Evolutionary conservation across 2,797 vertebrate species (phyloP).

Genomic region (Borostomias antarcticus): DNA sequence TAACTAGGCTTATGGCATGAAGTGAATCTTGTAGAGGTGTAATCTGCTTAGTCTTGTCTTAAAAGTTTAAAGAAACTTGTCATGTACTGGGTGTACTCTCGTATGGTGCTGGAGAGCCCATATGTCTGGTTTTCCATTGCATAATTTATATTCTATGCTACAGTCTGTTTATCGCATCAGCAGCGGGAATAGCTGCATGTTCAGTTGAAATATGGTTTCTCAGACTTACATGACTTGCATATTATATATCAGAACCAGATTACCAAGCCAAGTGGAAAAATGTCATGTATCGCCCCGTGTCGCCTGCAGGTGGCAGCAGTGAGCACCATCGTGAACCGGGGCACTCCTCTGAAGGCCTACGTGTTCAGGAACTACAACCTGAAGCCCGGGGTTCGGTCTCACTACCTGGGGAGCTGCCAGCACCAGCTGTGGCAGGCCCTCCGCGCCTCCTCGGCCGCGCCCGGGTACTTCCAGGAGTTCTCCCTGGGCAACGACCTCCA

Average conservation of each 20-base stretch:
- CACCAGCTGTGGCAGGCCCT: conserved; percentile 94
- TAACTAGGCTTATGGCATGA: not conserved
- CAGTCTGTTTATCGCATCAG: not conserved
- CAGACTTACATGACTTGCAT: not conserved
- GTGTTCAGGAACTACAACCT: conserved; percentile 97
- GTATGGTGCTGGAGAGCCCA: too few relatives aligned
- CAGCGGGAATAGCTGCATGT: not conserved
- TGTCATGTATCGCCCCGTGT: not conserved
- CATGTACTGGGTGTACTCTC: too few relatives aligned
- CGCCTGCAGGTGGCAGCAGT: conserved; percentile 88
- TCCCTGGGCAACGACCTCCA: conserved; percentile 88
- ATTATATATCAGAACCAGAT: not conserved
- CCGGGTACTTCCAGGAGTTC: conserved; percentile 94
- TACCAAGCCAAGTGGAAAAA: not conserved
- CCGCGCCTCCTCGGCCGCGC: conserved; percentile 90
- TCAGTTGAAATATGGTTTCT: not conserved
- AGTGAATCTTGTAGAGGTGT: not conserved
- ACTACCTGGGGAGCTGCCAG: conserved; percentile 86
- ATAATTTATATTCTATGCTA: conserved; percentile 7
- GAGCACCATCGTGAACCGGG: conserved; percentile 93
- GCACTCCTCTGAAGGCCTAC: conserved; percentile 89
- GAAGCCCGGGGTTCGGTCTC: conserved; percentile 87
- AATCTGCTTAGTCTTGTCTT: not conserved
- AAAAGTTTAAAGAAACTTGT: too few relatives aligned
- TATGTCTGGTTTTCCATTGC: too few relatives aligned